Conservation (phyloP, 2,888 invertebrate species). For the Entomobrya proxima region DNA sequence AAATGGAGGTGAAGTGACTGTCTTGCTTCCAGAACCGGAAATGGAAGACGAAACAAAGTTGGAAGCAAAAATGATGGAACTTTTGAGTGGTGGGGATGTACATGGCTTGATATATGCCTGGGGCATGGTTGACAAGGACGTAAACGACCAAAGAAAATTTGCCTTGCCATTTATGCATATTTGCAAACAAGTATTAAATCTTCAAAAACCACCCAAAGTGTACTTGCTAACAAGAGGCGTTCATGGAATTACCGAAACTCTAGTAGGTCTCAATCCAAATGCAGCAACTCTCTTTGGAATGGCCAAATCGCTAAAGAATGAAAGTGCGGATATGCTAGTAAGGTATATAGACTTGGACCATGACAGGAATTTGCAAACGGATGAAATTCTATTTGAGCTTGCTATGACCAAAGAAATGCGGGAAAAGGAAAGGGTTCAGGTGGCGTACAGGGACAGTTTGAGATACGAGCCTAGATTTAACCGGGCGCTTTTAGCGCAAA, state of each 20-base stretch:
- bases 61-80: not conserved
- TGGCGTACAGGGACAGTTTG: not conserved
- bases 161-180: conserved; percentile 18
- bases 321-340: not conserved
- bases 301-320: conserved; percentile 18
- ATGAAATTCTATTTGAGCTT: not conserved
- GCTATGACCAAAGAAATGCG: not conserved
- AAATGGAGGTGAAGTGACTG: too few species aligned
- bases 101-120: not conserved
- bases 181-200: conserved; percentile 1
- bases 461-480: conserved; percentile 11
- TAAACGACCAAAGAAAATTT: conserved; percentile 23
- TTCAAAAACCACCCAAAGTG: not conserved
- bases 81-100: not conserved
- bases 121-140: not conserved
- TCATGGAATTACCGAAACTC: not conserved
- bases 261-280: not conserved
- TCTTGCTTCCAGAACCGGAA: too few species aligned
- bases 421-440: not conserved
- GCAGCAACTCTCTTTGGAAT: conserved; percentile 12
- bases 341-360: conserved; percentile 18
- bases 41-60: too few species aligned
- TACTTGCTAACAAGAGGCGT: not conserved
- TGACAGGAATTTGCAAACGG: not conserved
- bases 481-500: not conserved